Conservation (phyloP, 2,113 vertebrate species). For the Tympanuchus pallidicinctus region DNA sequence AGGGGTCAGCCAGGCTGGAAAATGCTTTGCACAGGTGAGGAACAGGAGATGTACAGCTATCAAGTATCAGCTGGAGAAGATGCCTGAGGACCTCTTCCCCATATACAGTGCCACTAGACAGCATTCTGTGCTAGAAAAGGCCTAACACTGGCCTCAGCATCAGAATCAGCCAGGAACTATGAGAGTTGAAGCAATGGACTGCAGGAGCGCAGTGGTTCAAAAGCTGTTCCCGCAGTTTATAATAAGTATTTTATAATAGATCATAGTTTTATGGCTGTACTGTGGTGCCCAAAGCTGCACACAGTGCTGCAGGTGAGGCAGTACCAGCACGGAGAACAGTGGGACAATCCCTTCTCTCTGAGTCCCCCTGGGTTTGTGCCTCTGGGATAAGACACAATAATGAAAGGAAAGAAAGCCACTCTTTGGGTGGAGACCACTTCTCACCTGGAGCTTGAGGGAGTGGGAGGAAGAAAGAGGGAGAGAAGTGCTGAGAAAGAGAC, state of each 20-base stretch:
- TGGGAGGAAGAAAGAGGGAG: neutral
- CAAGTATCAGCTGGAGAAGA: neutral
- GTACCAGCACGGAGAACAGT: too few relatives aligned
- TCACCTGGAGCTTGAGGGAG: neutral
- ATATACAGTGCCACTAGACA: neutral
- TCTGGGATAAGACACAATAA: neutral
- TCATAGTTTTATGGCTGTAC: too few relatives aligned
- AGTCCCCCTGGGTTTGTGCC: neutral
- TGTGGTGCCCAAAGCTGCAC: too few relatives aligned
- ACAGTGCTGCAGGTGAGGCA: too few relatives aligned
- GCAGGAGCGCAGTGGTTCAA: neutral
- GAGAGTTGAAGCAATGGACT: neutral
- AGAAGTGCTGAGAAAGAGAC: neutral
- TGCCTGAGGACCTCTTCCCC: neutral
- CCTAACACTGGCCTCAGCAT: neutral
- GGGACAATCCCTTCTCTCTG: too few relatives aligned
- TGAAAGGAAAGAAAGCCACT: neutral
- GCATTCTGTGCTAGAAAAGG: neutral
- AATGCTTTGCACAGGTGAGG: neutral
- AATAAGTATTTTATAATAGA: too few relatives aligned
- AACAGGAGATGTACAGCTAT: neutral
- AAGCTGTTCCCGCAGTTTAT: neutral
- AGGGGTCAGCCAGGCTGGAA: neutral
- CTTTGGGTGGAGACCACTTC: neutral
- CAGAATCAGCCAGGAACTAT: accelerated